Evolutionary conservation across 2,888 invertebrate genomes (phyloP), one percentile per base, ranked within the genome.

Genomic region (Caenorhabditis wallacei): DNA sequence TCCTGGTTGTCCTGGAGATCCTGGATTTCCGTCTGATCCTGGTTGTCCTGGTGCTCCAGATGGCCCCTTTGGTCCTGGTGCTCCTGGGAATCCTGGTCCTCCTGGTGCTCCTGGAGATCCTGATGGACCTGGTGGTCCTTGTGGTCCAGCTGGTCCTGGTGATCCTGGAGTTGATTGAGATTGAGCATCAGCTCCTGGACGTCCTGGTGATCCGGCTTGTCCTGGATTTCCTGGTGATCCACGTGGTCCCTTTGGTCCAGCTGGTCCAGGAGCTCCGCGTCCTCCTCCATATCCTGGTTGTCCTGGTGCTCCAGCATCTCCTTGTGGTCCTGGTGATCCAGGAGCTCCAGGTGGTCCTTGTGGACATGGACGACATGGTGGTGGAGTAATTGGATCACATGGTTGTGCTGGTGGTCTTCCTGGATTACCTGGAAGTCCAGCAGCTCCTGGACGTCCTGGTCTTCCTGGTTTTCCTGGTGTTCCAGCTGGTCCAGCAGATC

Each of bases 401-500:
- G 86, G 86, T 48, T 70, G 70, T 37, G 74, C 71, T 69, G 83
- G 83, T 59, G 85, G 84, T 43, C 80, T 57, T 59, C 86, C 85
- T 57, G 84, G 86, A 56, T 82, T 85, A 74, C 87, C 87, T 30
- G 87, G 87, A 26, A 75, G 71, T 79, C 88, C 88, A 24, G 84
- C 83, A 48, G 86, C 84, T 74, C 87, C 87, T 63, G 86, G 82
- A 46, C 78, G 66, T 70, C 84, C 84, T 61, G 84, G 84, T 46
- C 76, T 69, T 84, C 89, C 89, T 40, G 88, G 85, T 26, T 79
- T 82, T 76, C 89, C 89, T 63, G 88, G 84, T 0, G 86, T 71
- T 71, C 89, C 89, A 46, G 84, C 80, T 22, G 87, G 86, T 86
- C 89, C 89, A 22, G 87, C 84, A 1, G 88, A 74, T 37, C 89